Conservation (phyloP, 2,113 vertebrate genomes). For the Passerina amoena region DNA sequence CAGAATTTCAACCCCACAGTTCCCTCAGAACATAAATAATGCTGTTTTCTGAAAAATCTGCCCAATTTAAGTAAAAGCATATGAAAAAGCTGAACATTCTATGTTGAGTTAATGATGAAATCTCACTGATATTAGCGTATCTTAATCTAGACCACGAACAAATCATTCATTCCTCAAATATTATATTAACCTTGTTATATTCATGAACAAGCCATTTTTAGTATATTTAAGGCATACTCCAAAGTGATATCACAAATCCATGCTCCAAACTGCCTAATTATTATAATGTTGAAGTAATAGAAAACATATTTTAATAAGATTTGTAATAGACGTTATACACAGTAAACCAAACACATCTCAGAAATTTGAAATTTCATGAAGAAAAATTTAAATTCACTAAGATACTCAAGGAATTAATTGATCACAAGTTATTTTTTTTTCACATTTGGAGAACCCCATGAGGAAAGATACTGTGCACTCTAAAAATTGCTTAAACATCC, state of each 20-base stretch:
- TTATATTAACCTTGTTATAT: background rate
- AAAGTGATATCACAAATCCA: background rate
- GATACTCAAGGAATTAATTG: background rate
- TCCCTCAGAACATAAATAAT: background rate
- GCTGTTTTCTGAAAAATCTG: background rate
- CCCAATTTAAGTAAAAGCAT: background rate
- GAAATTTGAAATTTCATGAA: background rate
- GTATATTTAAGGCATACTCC: background rate
- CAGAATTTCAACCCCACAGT: fast-evolving
- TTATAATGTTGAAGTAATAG: background rate
- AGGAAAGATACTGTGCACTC: background rate
- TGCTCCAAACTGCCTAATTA: background rate
- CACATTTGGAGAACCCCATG: background rate
- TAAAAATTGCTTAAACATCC: background rate
- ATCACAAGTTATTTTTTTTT: background rate
- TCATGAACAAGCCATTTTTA: background rate
- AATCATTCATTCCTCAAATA: background rate
- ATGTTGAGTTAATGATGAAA: background rate
- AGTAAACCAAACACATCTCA: background rate
- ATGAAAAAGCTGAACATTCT: background rate
- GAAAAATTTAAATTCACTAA: background rate
- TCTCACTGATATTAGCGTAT: background rate
- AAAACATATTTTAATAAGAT: background rate
- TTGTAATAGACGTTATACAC: background rate
- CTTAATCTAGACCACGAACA: fast-evolving